Evolutionary conservation across 2,888 invertebrate species (phyloP).

Genomic region (Epirrhoe tristata): DNA sequence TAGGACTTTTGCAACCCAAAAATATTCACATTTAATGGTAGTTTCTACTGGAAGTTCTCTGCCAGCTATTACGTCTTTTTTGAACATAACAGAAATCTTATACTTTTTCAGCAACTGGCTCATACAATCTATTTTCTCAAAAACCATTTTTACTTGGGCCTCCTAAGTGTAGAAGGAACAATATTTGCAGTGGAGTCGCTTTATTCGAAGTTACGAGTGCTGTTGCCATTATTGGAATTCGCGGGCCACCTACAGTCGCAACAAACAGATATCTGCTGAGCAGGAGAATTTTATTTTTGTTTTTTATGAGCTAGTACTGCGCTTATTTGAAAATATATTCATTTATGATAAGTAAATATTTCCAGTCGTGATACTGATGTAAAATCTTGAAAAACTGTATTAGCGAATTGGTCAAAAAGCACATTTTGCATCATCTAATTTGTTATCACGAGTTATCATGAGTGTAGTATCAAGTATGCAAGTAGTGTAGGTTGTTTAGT

Average conservation of each 20-base stretch:
- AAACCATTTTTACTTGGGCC: conserved; percentile 63
- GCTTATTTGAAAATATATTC: not conserved
- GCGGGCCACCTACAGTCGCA: conserved; percentile 50
- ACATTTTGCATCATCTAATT: too few relatives aligned
- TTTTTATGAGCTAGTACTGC: not conserved
- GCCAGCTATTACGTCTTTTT: not conserved
- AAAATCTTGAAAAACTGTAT: too few relatives aligned
- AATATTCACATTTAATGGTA: conserved; percentile 25
- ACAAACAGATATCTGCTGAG: conserved; percentile 41
- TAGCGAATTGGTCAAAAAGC: too few relatives aligned
- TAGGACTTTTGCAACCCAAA: conserved; percentile 52
- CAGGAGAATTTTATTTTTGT: not conserved
- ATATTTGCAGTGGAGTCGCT: conserved; percentile 68
- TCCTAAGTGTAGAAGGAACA: conserved; percentile 63
- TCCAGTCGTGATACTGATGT: too few relatives aligned
- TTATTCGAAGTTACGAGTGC: conserved; percentile 63
- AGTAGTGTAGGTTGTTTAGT: too few relatives aligned
- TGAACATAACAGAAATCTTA: not conserved
- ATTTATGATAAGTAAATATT: not conserved
- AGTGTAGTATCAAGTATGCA: too few relatives aligned
- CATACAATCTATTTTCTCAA: conserved; percentile 55
- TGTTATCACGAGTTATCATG: too few relatives aligned
- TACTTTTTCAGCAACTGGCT: not conserved
- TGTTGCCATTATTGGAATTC: conserved; percentile 70
- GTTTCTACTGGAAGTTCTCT: not conserved